Base-by-base conservation (phyloP, 2,888 invertebrate genomes). In the Galeopsomyia nigrocyanea region DNA sequence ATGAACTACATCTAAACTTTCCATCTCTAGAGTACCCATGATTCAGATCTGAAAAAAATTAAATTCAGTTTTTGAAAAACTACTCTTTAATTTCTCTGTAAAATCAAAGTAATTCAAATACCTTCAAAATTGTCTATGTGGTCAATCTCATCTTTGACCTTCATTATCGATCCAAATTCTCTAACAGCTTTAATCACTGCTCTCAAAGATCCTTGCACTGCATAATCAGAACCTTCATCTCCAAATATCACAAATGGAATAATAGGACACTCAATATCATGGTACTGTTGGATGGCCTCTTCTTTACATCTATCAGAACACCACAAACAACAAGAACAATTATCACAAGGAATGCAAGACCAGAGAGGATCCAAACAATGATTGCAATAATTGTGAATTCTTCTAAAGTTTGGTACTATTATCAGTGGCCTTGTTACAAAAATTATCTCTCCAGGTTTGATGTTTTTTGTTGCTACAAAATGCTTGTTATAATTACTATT, bases 381-480 rank as follows among this genome's bases (percentile, higher is more conserved):
- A 78, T 90, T 91, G 81, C 95, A 95, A 81, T 91, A 90, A 26
- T 88, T 89, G 47, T 88, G 83, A 67, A 86, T 85, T 77, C 89
- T 89, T 13, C 88, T 83, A 55, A 89, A 88, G 31, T 90, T 81
- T 19, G 94, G 82, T 1, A 92, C 87, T 2, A 89, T 87, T 31
- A 90, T 88, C 82, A 92, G 96, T 0, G 96, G 93, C 69, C 92
- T 88, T 85, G 97, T 96, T 58, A 92, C 88, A 1, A 91, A 92
- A 50, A 97, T 83, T 5, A 95, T 87, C 82, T 96, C 95, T 63
- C 95, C 95, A 0, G 93, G 91, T 77, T 87, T 83, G 71, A 95
- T 91, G 80, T 93, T 89, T 74, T 89, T 88, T 22, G 88, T 89
- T 0, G 94, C 93, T 65, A 92, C 86, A 3, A 96, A 87, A 83